Percentiles rank a stretch among this genome's conserved stretches.
Conservation (phyloP, 2,888 invertebrate species). For the Litoditis marina region DNA sequence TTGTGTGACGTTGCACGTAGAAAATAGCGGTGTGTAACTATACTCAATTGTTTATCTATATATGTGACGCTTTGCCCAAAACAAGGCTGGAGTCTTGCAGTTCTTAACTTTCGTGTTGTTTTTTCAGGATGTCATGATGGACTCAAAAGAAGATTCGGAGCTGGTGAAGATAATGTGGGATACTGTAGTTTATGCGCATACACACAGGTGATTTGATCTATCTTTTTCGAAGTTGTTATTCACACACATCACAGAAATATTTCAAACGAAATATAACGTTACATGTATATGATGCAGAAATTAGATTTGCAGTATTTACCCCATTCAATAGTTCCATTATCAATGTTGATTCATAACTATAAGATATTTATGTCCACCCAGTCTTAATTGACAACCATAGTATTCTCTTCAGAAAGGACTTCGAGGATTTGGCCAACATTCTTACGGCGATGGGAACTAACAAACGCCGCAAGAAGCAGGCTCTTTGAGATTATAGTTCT, state of each 20-base stretch:
- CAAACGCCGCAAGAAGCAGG: conserved; percentile 7
- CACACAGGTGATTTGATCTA: conserved; percentile 27
- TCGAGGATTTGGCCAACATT: conserved; percentile 34
- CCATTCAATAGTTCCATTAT: not conserved
- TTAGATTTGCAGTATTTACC: too few relatives aligned
- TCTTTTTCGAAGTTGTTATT: not conserved
- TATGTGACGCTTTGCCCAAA: too few relatives aligned
- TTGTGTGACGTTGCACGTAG: too few relatives aligned
- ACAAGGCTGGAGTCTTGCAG: too few relatives aligned
- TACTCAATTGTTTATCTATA: too few relatives aligned
- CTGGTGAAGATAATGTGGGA: conserved; percentile 60
- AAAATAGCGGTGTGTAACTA: too few relatives aligned
- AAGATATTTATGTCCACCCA: too few relatives aligned
- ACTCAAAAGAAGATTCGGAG: conserved; percentile 52
- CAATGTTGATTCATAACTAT: not conserved
- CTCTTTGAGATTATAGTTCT: too few relatives aligned
- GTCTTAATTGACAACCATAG: too few relatives aligned
- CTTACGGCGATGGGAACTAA: conserved; percentile 37
- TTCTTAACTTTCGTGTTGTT: too few relatives aligned
- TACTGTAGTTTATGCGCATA: conserved; percentile 52
- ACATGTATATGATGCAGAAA: too few relatives aligned
- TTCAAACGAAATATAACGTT: too few relatives aligned
- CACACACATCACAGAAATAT: not conserved
- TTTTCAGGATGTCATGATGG: conserved; percentile 52
- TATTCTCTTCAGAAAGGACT: conserved; percentile 43